Base-by-base conservation (phyloP, 2,113 vertebrate species). In the Seriola quinqueradiata region DNA sequence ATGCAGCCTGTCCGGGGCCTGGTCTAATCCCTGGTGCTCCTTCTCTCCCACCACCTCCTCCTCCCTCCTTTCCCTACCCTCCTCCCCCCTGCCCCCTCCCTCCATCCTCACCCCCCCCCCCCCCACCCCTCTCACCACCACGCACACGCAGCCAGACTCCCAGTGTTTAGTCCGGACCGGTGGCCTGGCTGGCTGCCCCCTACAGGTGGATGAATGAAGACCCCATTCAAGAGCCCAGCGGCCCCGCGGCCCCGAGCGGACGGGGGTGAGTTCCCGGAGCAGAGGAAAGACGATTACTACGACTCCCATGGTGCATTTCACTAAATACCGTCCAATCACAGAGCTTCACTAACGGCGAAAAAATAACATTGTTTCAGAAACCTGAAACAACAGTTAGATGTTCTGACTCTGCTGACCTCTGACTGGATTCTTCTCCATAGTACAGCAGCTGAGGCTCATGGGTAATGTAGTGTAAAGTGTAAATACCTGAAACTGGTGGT, bases 131-230 rank as follows among this genome's bases (percentile, higher is more conserved):
- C 75, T 36, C 25, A 1, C 40, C 25, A 9, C 40, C 40, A 42
- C 40, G 40, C 8, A 9, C 40, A 48, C 36, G 61, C 77, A 85
- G 89, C 86, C 88, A 70, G 69, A 92, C 90, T 87, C 91, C 65
- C 86, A 59, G 79, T 16, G 4, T 94, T 95, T 73, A 94, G 93
- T 94, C 94, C 92, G 93, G 94, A 95, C 85, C 19, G 91, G 96
- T 96, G 95, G 96, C 95, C 95, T 88, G 92, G 95, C 50, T 32
- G 70, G 83, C 96, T 96, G 96, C 96, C 96, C 95, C 91, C 87
- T 94, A 94, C 94, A 96, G 95, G 95, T 96, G 97, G 96, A 97
- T 97, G 97, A 98, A 98, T 98, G 97, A 98, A 98, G 97, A 98
- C 97, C 95, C 97, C 97, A 93, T 98, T 98, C 94, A 97, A 96